Base-by-base conservation (phyloP, 2,113 vertebrate species). In the Hyperopisus bebe region DNA sequence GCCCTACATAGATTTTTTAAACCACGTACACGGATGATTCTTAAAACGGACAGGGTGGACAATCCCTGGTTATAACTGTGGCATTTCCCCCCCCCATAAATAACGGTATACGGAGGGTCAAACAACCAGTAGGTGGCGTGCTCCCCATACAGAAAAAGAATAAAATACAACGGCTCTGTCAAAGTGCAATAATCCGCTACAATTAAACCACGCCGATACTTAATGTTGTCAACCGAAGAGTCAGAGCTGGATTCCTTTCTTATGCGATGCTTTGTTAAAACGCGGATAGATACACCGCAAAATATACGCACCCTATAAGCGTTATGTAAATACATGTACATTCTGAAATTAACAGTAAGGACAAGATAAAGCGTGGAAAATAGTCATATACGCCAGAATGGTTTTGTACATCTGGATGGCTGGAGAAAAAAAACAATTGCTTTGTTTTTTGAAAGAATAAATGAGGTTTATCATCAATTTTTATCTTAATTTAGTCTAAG, bases 71-170 rank as follows among this genome's bases (percentile, higher is more conserved):
- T 15, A 80, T 17, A 80, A 80, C 31, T 17, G 10, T 77, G 39
- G 74, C 74, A 39, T 42, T 80, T 70, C 0, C 62, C 15, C 0
- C 62, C 15, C 3, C 35, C 17, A 42, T 42, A 80, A 80, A 47
- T 84, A 84, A 84, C 44, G 24, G 19, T n/a, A 84, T 47, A 47
- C 39, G 21, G 21, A 46, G 82, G 35, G 70, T 53, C 9, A 39
- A 53, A 13, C 51, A 35, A 46, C 91, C 96, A 90, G 94, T 92
- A 96, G 95, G 95, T 95, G 96, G 95, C 94, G 94, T 93, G 93
- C 94, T 94, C 51, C 92, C 91, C 94, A 95, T 93, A 91, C 91
- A 92, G 39, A 42, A 35, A 39, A 42, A 80, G 39, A 80, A 19
- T 15, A 17, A 80, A 80, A 80, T 42, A 13, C 24, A 46, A 70